phyloP scores from a whole-genome alignment of 1,140 invertebrate genomes.

The Schlechtendalia chinensis region DNA sequence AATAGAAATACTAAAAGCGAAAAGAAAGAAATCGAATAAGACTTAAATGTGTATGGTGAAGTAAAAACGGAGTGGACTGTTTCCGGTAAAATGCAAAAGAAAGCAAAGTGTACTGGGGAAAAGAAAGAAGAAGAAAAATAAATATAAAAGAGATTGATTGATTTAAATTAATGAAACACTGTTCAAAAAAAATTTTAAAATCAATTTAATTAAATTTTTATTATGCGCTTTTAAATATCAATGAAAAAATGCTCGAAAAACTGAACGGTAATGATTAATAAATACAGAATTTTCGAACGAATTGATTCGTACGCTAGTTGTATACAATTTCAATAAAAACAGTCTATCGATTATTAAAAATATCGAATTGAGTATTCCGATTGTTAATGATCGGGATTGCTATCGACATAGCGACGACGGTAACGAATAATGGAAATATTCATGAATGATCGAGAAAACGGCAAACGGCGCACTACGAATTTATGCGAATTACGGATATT shows the following conservation, averaged over 20 bases:
- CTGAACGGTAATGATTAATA: background rate
- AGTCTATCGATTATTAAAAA: background rate
- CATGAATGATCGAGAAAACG: too few species aligned
- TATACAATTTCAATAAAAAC: too few species aligned
- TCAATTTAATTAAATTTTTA: background rate
- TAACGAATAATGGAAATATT: too few species aligned
- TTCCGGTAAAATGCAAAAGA: background rate
- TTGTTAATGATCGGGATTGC: too few species aligned
- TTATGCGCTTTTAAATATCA: background rate
- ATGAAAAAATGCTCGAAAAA: background rate
- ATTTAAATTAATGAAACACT: conserved; percentile 4
- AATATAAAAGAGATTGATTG: background rate
- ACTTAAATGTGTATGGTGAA: background rate
- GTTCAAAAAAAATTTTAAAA: background rate
- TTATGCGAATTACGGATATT: too few species aligned
- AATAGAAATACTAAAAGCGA: background rate
- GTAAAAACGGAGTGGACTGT: background rate
- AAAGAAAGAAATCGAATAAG: background rate
- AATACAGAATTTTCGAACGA: background rate
- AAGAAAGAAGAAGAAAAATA: background rate
- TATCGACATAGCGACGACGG: too few species aligned
- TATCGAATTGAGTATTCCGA: too few species aligned
- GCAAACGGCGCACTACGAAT: too few species aligned
- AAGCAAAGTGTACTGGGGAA: too few species aligned
- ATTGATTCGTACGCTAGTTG: too few species aligned